A percentile compares a stretch with the other conserved stretches of the same genome.
Conservation (phyloP, 1,140 invertebrate species). For the Anoplophora glabripennis region DNA sequence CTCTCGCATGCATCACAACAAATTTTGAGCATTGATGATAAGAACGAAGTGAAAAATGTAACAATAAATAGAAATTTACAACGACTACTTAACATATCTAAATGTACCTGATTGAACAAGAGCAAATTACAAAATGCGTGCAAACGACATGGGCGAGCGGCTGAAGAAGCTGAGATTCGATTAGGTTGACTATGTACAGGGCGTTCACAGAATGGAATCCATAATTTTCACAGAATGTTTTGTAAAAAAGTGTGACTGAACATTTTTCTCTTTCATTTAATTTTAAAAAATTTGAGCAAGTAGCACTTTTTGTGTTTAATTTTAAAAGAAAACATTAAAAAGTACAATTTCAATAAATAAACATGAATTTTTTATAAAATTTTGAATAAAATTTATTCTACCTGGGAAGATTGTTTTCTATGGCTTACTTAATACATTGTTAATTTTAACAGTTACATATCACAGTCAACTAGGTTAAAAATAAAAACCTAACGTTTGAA, state of each 20-base stretch:
- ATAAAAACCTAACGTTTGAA: no score
- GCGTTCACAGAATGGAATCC: not conserved
- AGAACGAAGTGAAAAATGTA: conserved; percentile 3
- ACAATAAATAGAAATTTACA: conserved; percentile 12
- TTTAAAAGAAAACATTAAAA: not conserved
- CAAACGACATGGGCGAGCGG: not conserved
- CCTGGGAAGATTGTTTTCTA: not conserved
- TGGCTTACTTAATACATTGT: conserved; percentile 2
- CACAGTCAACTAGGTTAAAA: no score
- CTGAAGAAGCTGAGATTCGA: not conserved
- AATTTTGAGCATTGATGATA: conserved; percentile 26
- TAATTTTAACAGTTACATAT: not conserved
- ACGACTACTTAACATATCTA: not conserved
- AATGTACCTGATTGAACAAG: no score
- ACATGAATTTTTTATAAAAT: not conserved
- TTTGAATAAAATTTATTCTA: not conserved
- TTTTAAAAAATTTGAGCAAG: not conserved
- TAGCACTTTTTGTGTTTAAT: not conserved
- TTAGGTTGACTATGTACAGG: not conserved
- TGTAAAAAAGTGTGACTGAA: not conserved
- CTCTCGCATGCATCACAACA: conserved; percentile 23
- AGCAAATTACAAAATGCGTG: not conserved
- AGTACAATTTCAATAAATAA: no score
- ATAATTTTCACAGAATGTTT: not conserved
- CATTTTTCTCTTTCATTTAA: not conserved